Conservation (phyloP, 2,113 vertebrate genomes). For the Ptilorrhoa leucosticta region DNA sequence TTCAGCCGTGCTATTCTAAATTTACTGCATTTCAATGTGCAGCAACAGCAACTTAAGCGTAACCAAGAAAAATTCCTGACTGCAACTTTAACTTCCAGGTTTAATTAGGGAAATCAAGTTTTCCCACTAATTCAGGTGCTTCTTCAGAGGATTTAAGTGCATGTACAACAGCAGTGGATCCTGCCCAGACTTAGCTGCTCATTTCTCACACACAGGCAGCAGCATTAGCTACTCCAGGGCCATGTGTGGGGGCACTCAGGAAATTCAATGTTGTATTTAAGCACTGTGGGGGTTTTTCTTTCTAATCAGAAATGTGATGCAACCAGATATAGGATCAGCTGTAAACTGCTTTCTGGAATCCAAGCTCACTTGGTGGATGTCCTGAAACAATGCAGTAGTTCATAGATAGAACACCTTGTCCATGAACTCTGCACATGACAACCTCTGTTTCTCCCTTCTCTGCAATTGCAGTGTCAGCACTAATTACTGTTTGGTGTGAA, state of each 20-base stretch:
- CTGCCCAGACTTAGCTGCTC: not conserved
- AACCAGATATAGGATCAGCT: not conserved
- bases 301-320: not conserved
- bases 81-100: not conserved
- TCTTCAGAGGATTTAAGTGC: not conserved
- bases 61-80: not conserved
- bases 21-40: not conserved
- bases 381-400: not conserved
- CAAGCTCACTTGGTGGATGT: not conserved
- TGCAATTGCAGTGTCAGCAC: not conserved
- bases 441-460: too few relatives aligned
- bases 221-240: not conserved
- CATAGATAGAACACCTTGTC: not conserved
- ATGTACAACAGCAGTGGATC: not conserved
- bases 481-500: not conserved
- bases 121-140: not conserved
- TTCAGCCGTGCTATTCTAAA: not conserved
- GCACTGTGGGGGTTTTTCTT: not conserved
- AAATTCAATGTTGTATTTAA: not conserved
- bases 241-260: not conserved
- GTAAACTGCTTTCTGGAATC: not conserved
- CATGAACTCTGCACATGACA: not conserved
- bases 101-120: not conserved
- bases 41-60: not conserved
- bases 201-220: not conserved